Base-by-base conservation (phyloP, 1,140 invertebrate species). In the Drosophila oshimai region DNA sequence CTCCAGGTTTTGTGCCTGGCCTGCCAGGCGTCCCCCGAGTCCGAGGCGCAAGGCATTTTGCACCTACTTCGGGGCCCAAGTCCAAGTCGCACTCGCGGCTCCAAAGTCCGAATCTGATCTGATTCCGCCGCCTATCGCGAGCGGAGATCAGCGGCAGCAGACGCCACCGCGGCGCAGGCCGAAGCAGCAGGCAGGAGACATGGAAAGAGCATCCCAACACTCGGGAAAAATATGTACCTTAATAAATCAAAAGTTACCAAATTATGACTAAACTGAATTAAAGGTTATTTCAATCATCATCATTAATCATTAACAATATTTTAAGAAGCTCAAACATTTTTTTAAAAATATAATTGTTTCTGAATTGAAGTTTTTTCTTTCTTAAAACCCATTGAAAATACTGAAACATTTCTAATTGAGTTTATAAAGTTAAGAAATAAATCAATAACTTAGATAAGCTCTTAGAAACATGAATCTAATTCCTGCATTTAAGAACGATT, bases 31-130 rank as follows among this genome's bases (percentile, higher is more conserved):
- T 89, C 86, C 84, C 84, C 61, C 53, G 79, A 84, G 84, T 54
- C 69, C 68, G 34, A 89, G 86, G 84, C 84, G 84, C 84, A 84
- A 89, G 79, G 79, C 86, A 89, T 89, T 89, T 89, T 89, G 84
- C 84, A 89, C 84, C 84, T 89, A 80, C 51, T 62, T 62, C 54
- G 46, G 57, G 55, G 51, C 65, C 41, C 50, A 42, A 41, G 18
- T 20, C 33, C 33, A 31, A 61, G 53, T 22, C n/a, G 24, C 58
- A 60, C 53, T 28, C n/a, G 29, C 62, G 46, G 54, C 70, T 78
- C 70, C 74, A 74, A 61, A 70, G 79, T 70, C 37, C 74, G 74
- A 68, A 74, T 65, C 76, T 89, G 84, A 89, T 89, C 84, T 89
- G 84, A 89, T 89, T 89, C 84, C 55, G 58, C 74, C 74, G 77